Evolutionary conservation across 2,797 vertebrate species (phyloP).

Genomic region (Coranthus polyacanthus): DNA sequence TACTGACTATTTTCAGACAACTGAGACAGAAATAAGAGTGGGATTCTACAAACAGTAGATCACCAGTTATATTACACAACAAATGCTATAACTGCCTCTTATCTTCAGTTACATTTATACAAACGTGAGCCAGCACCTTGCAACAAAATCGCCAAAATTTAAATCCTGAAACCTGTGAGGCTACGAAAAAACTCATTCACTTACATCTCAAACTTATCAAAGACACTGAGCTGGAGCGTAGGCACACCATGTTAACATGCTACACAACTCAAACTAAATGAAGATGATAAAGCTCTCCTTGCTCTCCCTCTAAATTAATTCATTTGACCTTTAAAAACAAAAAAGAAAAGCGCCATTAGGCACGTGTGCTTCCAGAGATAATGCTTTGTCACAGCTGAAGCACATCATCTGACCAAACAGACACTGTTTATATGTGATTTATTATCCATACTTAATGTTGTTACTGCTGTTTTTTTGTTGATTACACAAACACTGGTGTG

Average conservation of each 20-base stretch:
- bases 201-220: constrained; percentile 20
- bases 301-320: constrained; percentile 9
- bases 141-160: constrained; percentile 44
- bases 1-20: too few relatives aligned
- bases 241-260: constrained; percentile 48
- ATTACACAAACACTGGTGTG: constrained; percentile 36
- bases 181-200: too few relatives aligned
- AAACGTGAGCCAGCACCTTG: constrained; percentile 53
- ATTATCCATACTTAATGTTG: constrained; percentile 33
- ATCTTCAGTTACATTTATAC: constrained; percentile 46
- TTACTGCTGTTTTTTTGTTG: constrained; percentile 32
- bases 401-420: constrained; percentile 44
- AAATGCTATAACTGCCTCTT: constrained; percentile 39
- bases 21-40: constrained; percentile 25
- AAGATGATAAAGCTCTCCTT: constrained; percentile 26
- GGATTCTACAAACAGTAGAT: constrained; percentile 33
- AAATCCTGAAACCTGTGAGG: constrained; percentile 40
- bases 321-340: constrained; percentile 43
- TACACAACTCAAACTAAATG: constrained; percentile 38
- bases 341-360: constrained; percentile 22
- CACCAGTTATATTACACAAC: constrained; percentile 34
- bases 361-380: constrained; percentile 39
- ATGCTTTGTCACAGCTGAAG: constrained; percentile 35
- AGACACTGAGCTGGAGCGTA: constrained; percentile 37
- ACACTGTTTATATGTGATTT: constrained; percentile 44